phyloP scores from a whole-genome alignment of 2,888 invertebrate species.

The Quadroppia sp. region DNA sequence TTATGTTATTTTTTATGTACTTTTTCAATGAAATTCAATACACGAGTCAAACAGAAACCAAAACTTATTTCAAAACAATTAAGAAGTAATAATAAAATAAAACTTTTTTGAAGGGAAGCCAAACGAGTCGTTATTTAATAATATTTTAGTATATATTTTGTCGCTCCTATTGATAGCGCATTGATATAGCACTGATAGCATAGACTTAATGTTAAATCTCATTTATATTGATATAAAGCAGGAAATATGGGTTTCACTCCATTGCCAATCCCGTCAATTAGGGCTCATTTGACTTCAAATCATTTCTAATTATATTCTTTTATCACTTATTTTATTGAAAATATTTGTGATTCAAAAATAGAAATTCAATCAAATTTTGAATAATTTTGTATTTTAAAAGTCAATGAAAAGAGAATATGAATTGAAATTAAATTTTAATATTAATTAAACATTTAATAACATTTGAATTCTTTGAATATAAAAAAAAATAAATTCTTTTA shows the following conservation, averaged over 20 bases:
- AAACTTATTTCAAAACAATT: no score
- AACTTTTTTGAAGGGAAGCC: constrained; percentile 15
- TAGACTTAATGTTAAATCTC: background rate
- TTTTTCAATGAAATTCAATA: no score
- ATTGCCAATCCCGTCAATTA: background rate
- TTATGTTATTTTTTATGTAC: no score
- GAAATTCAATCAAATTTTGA: background rate
- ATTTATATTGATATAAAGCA: constrained; percentile 1
- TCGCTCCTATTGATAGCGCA: background rate
- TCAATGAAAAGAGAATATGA: no score
- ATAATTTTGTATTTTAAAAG: no score
- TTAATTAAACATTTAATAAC: background rate
- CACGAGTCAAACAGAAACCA: no score
- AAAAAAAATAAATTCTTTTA: background rate
- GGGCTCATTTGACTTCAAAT: background rate
- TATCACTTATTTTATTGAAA: background rate
- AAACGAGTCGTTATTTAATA: background rate
- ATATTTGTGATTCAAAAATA: background rate
- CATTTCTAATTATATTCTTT: background rate
- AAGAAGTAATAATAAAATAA: constrained; percentile 8
- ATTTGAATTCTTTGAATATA: background rate
- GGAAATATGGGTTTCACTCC: constrained; percentile 8
- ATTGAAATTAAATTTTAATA: no score
- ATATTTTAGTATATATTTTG: constrained; percentile 12
- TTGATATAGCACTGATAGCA: background rate